Evolutionary conservation across 2,113 vertebrate species (phyloP), one percentile per base, ranked within the genome.

Genomic region (Petaurus breviceps): DNA sequence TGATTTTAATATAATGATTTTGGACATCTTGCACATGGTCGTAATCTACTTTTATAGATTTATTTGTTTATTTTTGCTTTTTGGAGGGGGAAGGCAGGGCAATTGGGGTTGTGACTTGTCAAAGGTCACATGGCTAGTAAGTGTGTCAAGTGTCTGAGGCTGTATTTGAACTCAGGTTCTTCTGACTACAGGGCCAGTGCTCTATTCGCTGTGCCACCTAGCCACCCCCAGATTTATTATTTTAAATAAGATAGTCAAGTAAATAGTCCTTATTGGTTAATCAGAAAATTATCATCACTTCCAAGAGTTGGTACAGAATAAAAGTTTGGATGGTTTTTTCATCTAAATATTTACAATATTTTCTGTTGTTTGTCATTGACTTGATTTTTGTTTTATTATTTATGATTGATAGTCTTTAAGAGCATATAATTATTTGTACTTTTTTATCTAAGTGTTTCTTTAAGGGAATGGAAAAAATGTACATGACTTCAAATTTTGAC

Each of bases 241-340:
- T 51, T 68, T 31, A 90, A 90, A 91, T 6, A 14, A 92, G 91
- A 51, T 28, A 53, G 8, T 3, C 53, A 54, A 92, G 25, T 54
- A 50, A 96, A 93, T 6, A 92, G n/a, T 84, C 25, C 54, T 93
- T 55, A 24, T 14, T 43, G 90, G 1, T 49, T 92, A 94, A 93
- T 47, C 3, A 92, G n/a, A 51, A 47, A 43, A 43, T 28, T 28
- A 84, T 37, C 25, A n/a, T 1, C 1, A 3, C 93, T 14, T 8
- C 8, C 51, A 46, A 12, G n/a, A 8, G 89, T 26, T 16, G 89
- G 1, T 19, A 94, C 3, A 50, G 5, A 49, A 91, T 16, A 12
- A 84, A 96, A 92, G 23, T 92, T 9, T 61, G 26, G 25, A 11
- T 53, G 4, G n/a, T n/a, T 50, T 51, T 96, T 95, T 92, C 22